Evolutionary conservation across 2,888 invertebrate species (phyloP).

Genomic region (Cybosia mesomella): DNA sequence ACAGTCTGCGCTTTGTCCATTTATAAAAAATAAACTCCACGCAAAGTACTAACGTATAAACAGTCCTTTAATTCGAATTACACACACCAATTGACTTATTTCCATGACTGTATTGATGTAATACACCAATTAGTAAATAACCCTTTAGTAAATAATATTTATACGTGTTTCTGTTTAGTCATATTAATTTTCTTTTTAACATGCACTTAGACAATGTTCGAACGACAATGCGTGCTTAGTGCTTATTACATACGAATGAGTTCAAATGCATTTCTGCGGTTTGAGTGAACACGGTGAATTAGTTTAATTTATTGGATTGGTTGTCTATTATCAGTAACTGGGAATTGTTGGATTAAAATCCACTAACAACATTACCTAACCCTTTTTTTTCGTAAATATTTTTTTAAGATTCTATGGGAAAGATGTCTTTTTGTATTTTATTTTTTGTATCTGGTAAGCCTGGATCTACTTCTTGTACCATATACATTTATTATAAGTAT

Average conservation of each 20-base stretch:
- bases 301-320: conserved; percentile 58
- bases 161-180: conserved; percentile 60
- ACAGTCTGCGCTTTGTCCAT: conserved; percentile 68
- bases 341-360: conserved; percentile 37
- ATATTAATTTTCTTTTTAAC: conserved; percentile 68
- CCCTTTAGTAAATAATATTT: conserved; percentile 72
- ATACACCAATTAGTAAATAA: conserved; percentile 81
- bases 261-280: conserved; percentile 62
- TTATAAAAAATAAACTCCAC: conserved; percentile 69
- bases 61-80: conserved; percentile 83
- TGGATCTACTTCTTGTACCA: neutral
- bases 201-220: conserved; percentile 75
- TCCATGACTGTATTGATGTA: conserved; percentile 73
- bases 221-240: conserved; percentile 68
- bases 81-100: conserved; percentile 81
- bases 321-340: conserved; percentile 47
- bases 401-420: conserved; percentile 10
- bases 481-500: neutral
- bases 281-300: conserved; percentile 62
- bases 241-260: conserved; percentile 66
- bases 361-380: conserved; percentile 22
- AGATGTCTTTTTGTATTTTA: neutral
- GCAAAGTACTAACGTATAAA: conserved; percentile 76
- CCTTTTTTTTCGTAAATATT: conserved; percentile 3
- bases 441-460: neutral